Percentiles rank a stretch among this genome's conserved stretches.
Evolutionary conservation across 2,113 vertebrate genomes (phyloP).

Genomic region (Caranx ignobilis): DNA sequence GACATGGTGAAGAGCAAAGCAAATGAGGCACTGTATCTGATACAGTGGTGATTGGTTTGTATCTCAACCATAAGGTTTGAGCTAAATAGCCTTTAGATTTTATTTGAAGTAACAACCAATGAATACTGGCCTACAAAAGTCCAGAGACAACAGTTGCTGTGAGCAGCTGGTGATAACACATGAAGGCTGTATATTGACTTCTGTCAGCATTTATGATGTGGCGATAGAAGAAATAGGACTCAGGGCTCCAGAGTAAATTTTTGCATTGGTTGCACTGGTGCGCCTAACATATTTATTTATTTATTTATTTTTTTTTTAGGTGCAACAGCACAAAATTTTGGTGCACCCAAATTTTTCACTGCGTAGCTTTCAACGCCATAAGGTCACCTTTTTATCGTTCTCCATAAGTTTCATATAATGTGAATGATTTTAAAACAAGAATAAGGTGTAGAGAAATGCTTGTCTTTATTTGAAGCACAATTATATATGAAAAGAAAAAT

Average conservation of each 20-base stretch:
- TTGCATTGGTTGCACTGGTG: too few relatives aligned
- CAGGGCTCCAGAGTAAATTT: not conserved
- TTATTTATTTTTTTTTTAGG: too few relatives aligned
- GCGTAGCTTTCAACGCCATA: too few relatives aligned
- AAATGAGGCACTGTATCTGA: not conserved
- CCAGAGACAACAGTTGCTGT: not conserved
- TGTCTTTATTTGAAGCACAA: too few relatives aligned
- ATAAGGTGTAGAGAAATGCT: too few relatives aligned
- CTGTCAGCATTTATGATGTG: not conserved
- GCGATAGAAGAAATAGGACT: not conserved
- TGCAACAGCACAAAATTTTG: too few relatives aligned
- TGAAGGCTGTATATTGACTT: not conserved
- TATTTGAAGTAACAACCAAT: not conserved
- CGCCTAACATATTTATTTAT: too few relatives aligned
- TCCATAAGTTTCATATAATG: too few relatives aligned
- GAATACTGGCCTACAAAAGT: not conserved
- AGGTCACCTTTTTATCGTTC: too few relatives aligned
- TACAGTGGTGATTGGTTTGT: not conserved
- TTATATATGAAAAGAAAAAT: too few relatives aligned
- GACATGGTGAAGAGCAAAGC: slow-evolving; percentile 27
- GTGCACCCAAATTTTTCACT: too few relatives aligned
- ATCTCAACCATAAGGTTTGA: not conserved
- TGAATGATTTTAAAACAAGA: too few relatives aligned
- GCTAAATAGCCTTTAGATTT: not conserved
- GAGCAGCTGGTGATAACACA: not conserved